These are phyloP conservation scores for Hirtodrosophila confusa DNA, from an alignment of 2,888 invertebrate species.

Conservation along the genomic window DNA sequence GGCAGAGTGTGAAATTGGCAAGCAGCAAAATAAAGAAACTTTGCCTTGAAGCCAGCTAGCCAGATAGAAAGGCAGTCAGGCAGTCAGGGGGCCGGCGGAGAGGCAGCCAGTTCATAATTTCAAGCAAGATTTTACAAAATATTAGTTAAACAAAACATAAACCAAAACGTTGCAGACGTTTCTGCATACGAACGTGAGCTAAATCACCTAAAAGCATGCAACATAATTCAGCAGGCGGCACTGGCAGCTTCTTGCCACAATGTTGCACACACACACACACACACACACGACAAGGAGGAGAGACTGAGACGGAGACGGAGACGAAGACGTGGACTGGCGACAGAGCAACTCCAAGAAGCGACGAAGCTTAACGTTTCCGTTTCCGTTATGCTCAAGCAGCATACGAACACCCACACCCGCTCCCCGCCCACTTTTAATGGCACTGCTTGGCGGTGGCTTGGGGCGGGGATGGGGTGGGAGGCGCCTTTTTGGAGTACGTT, in stretches of 20 bases:
- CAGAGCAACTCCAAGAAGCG: conserved; percentile 74
- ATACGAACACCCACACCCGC: conserved; percentile 44
- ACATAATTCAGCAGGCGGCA: conserved; percentile 71
- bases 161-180: conserved; percentile 75
- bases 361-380: conserved; percentile 81
- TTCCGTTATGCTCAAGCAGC: conserved; percentile 74
- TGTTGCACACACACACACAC: conserved; percentile 23
- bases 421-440: conserved; percentile 66
- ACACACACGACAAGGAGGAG: not conserved
- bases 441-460: conserved; percentile 22
- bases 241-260: conserved; percentile 62
- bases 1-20: conserved; percentile 79
- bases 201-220: conserved; percentile 80
- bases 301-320: conserved; percentile 15
- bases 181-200: conserved; percentile 75
- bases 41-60: conserved; percentile 57
- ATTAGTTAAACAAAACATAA: conserved; percentile 79
- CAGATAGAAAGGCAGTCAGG: conserved; percentile 16
- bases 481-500: conserved; percentile 52
- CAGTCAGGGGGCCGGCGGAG: not conserved
- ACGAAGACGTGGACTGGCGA: conserved; percentile 40
- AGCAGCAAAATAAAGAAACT: conserved; percentile 72
- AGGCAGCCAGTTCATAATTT: conserved; percentile 67
- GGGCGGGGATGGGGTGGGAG: conserved; percentile 1
- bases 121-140: conserved; percentile 73